Evolutionary conservation across 92 coral and sea anemone genomes (phyloP).

Genomic region (Blastomussa wellsi): DNA sequence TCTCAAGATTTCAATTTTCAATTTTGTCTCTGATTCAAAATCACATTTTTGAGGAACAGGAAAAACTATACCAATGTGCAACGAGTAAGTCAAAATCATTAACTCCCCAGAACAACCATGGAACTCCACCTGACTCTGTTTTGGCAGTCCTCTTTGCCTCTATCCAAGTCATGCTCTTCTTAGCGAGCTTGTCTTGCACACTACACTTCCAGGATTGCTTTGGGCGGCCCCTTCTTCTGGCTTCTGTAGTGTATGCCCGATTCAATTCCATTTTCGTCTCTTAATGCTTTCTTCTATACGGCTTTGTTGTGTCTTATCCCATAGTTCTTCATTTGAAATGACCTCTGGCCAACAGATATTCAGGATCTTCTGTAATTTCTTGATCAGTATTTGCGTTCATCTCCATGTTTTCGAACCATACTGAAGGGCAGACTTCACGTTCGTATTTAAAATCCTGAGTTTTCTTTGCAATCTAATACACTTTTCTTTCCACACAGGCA

Average conservation of each 20-base stretch:
- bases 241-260: not conserved
- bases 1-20: too few relatives aligned
- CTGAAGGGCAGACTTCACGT: not conserved
- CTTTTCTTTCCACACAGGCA: not conserved
- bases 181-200: not conserved
- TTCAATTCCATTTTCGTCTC: not conserved
- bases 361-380: constrained; percentile 14
- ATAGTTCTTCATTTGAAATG: constrained; percentile 8
- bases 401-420: not conserved
- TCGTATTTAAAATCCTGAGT: not conserved
- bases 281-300: not conserved
- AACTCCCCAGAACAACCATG: too few relatives aligned
- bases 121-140: too few relatives aligned
- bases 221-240: not conserved
- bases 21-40: too few relatives aligned
- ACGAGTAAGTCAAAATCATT: too few relatives aligned
- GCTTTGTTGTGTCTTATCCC: constrained; percentile 5
- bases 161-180: not conserved
- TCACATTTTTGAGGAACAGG: too few relatives aligned
- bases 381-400: not conserved
- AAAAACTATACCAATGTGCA: too few relatives aligned
- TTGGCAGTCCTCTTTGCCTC: too few relatives aligned
- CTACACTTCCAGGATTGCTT: not conserved
- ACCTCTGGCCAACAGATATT: constrained; percentile 8
- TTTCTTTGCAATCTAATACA: not conserved